Evolutionary conservation across 2,113 vertebrate species (phyloP), one percentile per base, ranked within the genome.

Genomic region (Pampusana beccarii): DNA sequence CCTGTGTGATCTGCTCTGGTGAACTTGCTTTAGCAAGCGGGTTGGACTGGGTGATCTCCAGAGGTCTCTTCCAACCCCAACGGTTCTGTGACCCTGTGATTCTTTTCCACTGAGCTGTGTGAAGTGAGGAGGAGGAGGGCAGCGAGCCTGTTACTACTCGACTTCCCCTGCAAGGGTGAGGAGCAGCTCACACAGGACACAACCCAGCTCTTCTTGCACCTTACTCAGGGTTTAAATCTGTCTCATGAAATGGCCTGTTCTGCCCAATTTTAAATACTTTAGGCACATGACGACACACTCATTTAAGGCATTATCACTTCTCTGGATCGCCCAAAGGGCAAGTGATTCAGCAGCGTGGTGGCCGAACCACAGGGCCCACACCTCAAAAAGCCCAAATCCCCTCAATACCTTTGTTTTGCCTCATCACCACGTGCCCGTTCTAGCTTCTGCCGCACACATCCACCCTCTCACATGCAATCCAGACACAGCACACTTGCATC

Each of bases 231-330:
- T 54, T 84, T 38, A 54, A 62, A 58, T 26, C 23, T n/a, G 18
- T 4, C 70, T 34, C 18, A 14, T 2, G 16, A 36, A 86, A 54
- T 1, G 1, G 7, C 29, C 73, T 48, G 10, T 29, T 53, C 60
- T 31, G 24, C 26, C 38, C 36, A 18, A 4, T 48, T 66, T 75
- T 14, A 33, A 87, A 15, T 7, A 24, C 16, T n/a, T 51, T 7
- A 17, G 0, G 0, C 16, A 24, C 36, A 11, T 28, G 42, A 18
- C 28, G 16, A 48, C 9, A 3, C 1, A 0, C 4, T 90, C 51
- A 23, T 67, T 33, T 25, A 46, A 62, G 51, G 10, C 60, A 29
- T 40, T 16, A 33, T 23, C 46, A 9, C 54, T 56, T 58, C 46
- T 42, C 67, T 23, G 34, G 2, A 19, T 33, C 16, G n/a, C 16